phyloP scores from a whole-genome alignment of 2,888 invertebrate species.

The Chaetoderma sp. region DNA sequence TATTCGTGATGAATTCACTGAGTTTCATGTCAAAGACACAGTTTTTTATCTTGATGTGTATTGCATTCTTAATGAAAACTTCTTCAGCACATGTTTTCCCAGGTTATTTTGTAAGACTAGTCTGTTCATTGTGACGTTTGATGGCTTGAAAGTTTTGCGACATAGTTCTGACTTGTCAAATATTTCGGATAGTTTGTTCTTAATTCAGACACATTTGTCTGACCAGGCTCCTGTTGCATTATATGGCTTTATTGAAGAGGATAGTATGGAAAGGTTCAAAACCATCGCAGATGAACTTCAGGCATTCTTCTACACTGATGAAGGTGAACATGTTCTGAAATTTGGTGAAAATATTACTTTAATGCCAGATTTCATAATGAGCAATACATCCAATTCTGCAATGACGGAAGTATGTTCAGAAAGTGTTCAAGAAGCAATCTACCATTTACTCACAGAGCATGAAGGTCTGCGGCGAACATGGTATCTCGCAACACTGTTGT shows the following conservation, averaged over 20 bases:
- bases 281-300: slow-evolving; percentile 48
- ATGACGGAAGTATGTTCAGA: too few relatives aligned
- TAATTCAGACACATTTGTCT: slow-evolving; percentile 45
- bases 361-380: too few relatives aligned
- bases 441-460: too few relatives aligned
- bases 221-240: slow-evolving; percentile 43
- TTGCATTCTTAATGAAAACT: slow-evolving; percentile 45
- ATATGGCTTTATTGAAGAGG: too few relatives aligned
- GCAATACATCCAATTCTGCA: too few relatives aligned
- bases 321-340: slow-evolving; percentile 42
- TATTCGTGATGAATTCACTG: too few relatives aligned
- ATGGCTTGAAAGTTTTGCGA: slow-evolving; percentile 45
- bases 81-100: slow-evolving; percentile 45
- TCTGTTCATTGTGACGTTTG: slow-evolving; percentile 49
- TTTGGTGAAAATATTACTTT: too few relatives aligned
- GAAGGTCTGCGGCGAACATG: too few relatives aligned
- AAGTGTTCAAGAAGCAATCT: too few relatives aligned
- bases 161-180: slow-evolving; percentile 41
- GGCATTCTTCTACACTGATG: slow-evolving; percentile 42
- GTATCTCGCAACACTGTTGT: too few relatives aligned
- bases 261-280: too few relatives aligned
- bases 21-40: too few relatives aligned
- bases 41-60: slow-evolving; percentile 47
- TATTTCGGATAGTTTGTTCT: slow-evolving; percentile 41
- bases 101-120: slow-evolving; percentile 46